These are phyloP conservation scores for Sarcophaga subvicina DNA, from an alignment of 2,888 invertebrate genomes.

Conservation along the genomic window DNA sequence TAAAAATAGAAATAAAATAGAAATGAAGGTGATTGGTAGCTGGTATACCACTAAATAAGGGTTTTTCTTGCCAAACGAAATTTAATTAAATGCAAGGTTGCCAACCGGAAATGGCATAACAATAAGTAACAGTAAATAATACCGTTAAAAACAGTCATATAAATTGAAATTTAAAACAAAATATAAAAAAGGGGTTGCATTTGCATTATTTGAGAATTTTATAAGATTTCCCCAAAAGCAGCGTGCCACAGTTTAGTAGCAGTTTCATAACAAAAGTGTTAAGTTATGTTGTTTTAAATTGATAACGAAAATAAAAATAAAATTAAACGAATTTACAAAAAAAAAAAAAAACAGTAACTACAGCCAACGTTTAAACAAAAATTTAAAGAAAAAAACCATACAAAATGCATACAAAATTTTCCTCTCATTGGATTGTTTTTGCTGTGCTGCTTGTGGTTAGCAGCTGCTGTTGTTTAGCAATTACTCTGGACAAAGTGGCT, in stretches of 20 bases:
- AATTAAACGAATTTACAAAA: background rate
- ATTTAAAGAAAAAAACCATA: background rate
- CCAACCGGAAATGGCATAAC: constrained; percentile 35
- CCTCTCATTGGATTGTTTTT: background rate
- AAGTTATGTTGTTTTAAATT: constrained; percentile 52
- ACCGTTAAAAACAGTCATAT: background rate
- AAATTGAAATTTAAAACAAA: constrained; percentile 41
- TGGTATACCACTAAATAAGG: background rate
- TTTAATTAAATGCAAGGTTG: constrained; percentile 63
- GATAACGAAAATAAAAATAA: constrained; percentile 3
- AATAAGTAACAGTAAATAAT: constrained; percentile 1
- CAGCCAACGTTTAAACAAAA: no score
- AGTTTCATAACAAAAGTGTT: constrained; percentile 56
- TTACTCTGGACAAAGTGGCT: constrained; percentile 49
- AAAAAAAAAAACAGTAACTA: background rate
- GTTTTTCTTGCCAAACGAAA: constrained; percentile 38
- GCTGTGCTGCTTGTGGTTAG: background rate
- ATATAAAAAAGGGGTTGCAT: constrained; percentile 9
- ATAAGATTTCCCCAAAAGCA: constrained; percentile 6
- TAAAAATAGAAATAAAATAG: background rate
- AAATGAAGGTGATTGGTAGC: constrained; percentile 3
- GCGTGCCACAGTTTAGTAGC: constrained; percentile 44
- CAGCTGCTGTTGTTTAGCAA: constrained; percentile 25
- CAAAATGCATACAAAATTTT: background rate
- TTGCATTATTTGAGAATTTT: constrained; percentile 11